phyloP scores from a whole-genome alignment of 2,888 invertebrate species.

The Epinotia bilunana region DNA sequence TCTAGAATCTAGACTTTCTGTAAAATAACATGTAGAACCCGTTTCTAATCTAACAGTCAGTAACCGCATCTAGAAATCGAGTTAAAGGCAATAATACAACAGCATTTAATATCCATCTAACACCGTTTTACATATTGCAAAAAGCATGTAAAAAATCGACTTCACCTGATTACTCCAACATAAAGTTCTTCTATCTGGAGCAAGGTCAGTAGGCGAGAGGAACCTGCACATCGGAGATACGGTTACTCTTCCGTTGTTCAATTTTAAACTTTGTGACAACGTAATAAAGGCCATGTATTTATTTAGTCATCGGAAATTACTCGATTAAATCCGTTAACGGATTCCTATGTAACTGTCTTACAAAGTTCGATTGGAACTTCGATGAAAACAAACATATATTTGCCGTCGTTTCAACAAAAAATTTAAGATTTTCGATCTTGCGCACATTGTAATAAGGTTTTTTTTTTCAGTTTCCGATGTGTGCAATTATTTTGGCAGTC shows the following conservation, averaged over 20 bases:
- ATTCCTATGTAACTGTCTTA: slow-evolving; percentile 64
- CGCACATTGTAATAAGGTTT: background rate
- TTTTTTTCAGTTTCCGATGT: background rate
- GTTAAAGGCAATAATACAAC: background rate
- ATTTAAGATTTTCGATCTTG: slow-evolving; percentile 4
- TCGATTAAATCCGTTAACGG: slow-evolving; percentile 50
- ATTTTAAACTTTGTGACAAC: slow-evolving; percentile 50
- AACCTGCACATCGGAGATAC: slow-evolving; percentile 46
- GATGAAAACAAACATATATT: slow-evolving; percentile 35
- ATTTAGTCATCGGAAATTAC: slow-evolving; percentile 53
- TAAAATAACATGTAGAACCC: background rate
- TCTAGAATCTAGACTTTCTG: background rate
- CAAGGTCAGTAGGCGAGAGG: slow-evolving; percentile 64
- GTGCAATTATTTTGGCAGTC: background rate
- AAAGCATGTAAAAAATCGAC: slow-evolving; percentile 25
- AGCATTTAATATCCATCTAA: background rate
- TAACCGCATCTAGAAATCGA: slow-evolving; percentile 12
- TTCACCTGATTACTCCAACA: slow-evolving; percentile 26
- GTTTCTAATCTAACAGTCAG: background rate
- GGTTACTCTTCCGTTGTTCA: slow-evolving; percentile 36
- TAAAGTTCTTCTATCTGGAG: slow-evolving; percentile 54
- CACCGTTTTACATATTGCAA: slow-evolving; percentile 9
- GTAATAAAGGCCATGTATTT: slow-evolving; percentile 50
- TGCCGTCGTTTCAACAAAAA: slow-evolving; percentile 26
- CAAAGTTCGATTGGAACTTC: slow-evolving; percentile 52